Evolutionary conservation across 2,888 invertebrate species (phyloP).

Genomic region (Trisateles emortualis): DNA sequence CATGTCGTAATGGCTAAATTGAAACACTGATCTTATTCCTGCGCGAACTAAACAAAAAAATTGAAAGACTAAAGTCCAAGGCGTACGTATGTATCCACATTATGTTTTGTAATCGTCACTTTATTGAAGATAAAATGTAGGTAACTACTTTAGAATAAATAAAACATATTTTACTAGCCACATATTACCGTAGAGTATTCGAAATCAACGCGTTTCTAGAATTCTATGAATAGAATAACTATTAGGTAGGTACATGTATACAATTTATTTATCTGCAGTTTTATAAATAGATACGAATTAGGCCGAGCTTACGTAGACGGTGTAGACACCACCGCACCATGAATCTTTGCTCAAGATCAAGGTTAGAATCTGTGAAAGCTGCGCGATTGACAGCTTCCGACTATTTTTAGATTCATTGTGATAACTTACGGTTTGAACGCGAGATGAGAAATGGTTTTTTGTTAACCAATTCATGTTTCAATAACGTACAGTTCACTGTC

Average conservation of each 20-base stretch:
- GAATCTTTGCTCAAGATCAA: conserved; percentile 51
- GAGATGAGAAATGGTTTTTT: conserved; percentile 1
- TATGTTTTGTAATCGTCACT: not conserved
- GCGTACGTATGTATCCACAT: not conserved
- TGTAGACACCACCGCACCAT: conserved; percentile 38
- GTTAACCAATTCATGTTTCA: conserved; percentile 1
- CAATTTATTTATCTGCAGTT: conserved; percentile 36
- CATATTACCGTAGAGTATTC: too few species aligned
- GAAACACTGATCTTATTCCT: conserved; percentile 40
- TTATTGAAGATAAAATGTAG: not conserved
- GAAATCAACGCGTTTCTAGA: conserved; percentile 11
- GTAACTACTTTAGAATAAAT: too few species aligned
- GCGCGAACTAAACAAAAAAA: conserved; percentile 14
- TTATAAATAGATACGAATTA: conserved; percentile 44
- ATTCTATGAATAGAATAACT: conserved; percentile 21
- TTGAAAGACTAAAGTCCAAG: conserved; percentile 6
- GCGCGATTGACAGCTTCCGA: conserved; percentile 19
- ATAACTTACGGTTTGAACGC: not conserved
- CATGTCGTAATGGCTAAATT: conserved; percentile 54
- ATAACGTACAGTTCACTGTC: conserved; percentile 7
- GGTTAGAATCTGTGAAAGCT: conserved; percentile 39
- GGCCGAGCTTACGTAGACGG: conserved; percentile 42
- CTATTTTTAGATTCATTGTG: conserved; percentile 6
- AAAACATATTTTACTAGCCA: too few species aligned
- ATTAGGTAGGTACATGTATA: conserved; percentile 1